A percentile compares a stretch with the other conserved stretches of the same genome.
phyloP scores from a whole-genome alignment of 2,797 vertebrate species.

The Thaleichthys pacificus region DNA sequence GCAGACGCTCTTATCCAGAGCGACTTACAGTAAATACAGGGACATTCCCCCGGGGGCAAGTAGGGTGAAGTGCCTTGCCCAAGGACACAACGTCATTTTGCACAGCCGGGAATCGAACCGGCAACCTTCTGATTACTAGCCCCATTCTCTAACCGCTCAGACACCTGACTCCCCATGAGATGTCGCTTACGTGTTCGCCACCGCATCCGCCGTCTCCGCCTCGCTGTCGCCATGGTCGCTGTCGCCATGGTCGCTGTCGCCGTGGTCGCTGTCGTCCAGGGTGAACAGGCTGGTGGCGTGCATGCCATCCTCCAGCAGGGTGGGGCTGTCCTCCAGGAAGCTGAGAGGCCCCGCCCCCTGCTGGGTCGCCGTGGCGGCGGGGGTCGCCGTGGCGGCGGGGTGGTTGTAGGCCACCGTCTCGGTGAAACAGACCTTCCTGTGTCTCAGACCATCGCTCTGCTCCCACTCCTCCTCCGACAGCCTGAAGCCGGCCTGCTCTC shows the following conservation, averaged over 20 bases:
- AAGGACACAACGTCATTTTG: no score
- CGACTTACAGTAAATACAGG: no score
- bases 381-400: slow-evolving; percentile 59
- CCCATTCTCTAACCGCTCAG: no score
- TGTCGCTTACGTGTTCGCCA: slow-evolving; percentile 38
- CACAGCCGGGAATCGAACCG: no score
- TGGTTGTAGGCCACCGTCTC: slow-evolving; percentile 72
- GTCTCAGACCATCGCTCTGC: slow-evolving; percentile 79
- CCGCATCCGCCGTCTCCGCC: slow-evolving; percentile 26
- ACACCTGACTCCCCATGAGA: no score
- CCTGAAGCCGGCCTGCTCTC: slow-evolving; percentile 76
- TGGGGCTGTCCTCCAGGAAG: slow-evolving; percentile 87
- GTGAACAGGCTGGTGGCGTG: slow-evolving; percentile 79
- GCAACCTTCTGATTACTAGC: no score
- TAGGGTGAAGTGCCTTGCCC: no score
- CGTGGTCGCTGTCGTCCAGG: not conserved
- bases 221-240: not conserved
- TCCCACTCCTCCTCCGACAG: slow-evolving; percentile 86
- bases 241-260: no score
- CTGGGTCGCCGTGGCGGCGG: slow-evolving; percentile 44
- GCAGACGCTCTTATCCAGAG: no score
- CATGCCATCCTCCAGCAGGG: slow-evolving; percentile 87
- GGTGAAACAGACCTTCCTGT: slow-evolving; percentile 87
- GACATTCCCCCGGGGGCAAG: no score
- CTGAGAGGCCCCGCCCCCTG: slow-evolving; percentile 55